These are phyloP conservation scores for Tetropium fuscum DNA, from an alignment of 2,888 invertebrate species.

Conservation along the genomic window DNA sequence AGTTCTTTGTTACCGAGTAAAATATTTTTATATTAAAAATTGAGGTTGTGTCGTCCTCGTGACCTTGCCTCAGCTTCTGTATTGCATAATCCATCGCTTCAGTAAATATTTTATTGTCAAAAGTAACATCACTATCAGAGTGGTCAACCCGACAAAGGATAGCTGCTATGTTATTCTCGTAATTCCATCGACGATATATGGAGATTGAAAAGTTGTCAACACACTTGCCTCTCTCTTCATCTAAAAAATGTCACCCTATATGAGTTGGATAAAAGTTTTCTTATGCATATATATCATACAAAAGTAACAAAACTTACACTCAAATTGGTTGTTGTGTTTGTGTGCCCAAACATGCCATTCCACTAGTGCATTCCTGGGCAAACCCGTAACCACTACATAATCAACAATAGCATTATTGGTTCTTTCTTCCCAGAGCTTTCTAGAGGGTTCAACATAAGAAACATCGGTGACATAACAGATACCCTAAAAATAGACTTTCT, in stretches of 20 bases:
- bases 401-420: constrained; percentile 90
- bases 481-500: constrained; percentile 74
- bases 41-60: constrained; percentile 67
- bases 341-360: constrained; percentile 97
- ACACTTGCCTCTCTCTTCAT: constrained; percentile 92
- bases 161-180: constrained; percentile 88
- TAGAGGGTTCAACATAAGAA: constrained; percentile 78
- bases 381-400: constrained; percentile 84
- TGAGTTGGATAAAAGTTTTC: no score
- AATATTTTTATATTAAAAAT: constrained; percentile 83
- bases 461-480: constrained; percentile 88
- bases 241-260: constrained; percentile 69
- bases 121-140: constrained; percentile 43
- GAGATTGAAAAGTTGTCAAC: constrained; percentile 86
- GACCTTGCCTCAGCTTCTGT: constrained; percentile 69
- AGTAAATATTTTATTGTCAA: constrained; percentile 66
- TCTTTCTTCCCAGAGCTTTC: constrained; percentile 84
- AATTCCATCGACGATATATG: constrained; percentile 88
- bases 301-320: constrained; percentile 72
- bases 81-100: constrained; percentile 70
- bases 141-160: constrained; percentile 82
- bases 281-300: background rate
- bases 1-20: constrained; percentile 75
- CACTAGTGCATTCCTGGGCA: constrained; percentile 84
- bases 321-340: constrained; percentile 87